Evolutionary conservation across 2,113 vertebrate genomes (phyloP), one percentile per base, ranked within the genome.

Genomic region (Vireo altiloquus): DNA sequence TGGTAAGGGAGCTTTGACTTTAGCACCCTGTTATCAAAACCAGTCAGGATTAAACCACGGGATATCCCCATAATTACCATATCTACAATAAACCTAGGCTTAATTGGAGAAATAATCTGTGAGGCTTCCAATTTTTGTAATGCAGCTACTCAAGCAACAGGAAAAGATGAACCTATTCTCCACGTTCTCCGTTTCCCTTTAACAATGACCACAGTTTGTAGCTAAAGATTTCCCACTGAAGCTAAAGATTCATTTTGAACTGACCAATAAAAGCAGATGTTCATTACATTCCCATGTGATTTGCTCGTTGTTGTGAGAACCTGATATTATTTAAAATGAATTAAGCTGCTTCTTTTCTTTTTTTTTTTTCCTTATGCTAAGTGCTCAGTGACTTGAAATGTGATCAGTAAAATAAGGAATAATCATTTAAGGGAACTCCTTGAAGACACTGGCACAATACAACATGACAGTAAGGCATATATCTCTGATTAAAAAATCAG

Each of bases 21-120:
- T 86, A 97, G 77, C 42, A 92, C n/a, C 13, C 66, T 21, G 30
- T 40, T 85, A 93, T 66, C 59, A 94, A 96, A 96, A 92, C 0
- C 82, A 89, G 39, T 35, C 39, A 84, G 68, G 82, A 96, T 91
- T 82, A 93, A 66, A 59, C 25, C 56, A 70, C 56, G 35, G 28
- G 79, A 71, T 56, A 56, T 52, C 11, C 31, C 20, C 24, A 14
- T 68, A 92, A 93, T 91, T 84, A 93, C 20, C 56, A 70, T 63
- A 74, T 18, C 65, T 40, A 56, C 18, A 84, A 77, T 59, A 75
- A 64, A 49, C 20, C 56, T 46, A 64, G 8, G 27, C 21, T 82
- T 96, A 91, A 89, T 39, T 82, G 50, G 50, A 82, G 64, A 91
- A 94, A 94, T 39, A 79, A 23, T 33, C 19, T 85, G 35, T 69